Evolutionary conservation across 2,113 vertebrate genomes (phyloP).

Genomic region (Epinephelus cyanopodus): DNA sequence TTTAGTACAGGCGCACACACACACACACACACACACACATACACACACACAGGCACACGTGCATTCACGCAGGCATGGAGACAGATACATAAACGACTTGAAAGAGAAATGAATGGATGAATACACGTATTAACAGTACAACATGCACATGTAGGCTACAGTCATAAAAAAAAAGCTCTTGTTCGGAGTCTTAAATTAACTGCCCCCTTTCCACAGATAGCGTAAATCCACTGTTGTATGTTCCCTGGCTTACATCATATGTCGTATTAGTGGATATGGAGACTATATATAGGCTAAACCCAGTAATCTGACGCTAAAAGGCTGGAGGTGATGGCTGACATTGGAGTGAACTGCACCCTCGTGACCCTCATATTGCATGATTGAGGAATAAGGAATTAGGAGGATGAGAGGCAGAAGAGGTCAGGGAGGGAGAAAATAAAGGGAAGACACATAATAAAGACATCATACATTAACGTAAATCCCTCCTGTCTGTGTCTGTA

Average conservation of each 20-base stretch:
- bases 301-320: conserved; percentile 36
- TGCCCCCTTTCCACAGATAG: background rate
- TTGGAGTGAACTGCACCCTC: conserved; percentile 37
- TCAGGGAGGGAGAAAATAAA: background rate
- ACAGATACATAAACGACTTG: conserved; percentile 10
- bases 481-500: background rate
- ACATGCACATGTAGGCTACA: background rate
- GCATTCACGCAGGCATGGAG: background rate
- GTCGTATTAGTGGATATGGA: conserved; percentile 38
- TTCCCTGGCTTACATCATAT: conserved; percentile 30
- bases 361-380: conserved; percentile 45
- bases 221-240: conserved; percentile 31
- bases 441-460: conserved; percentile 10
- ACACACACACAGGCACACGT: conserved; percentile 9
- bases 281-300: conserved; percentile 37
- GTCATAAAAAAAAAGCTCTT: background rate
- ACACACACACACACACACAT: too few species aligned
- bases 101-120: conserved; percentile 12
- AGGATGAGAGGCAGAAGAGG: conserved; percentile 27
- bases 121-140: background rate
- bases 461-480: conserved; percentile 20
- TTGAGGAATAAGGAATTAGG: conserved; percentile 57
- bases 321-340: conserved; percentile 53
- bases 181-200: background rate
- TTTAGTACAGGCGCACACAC: conserved; percentile 41